phyloP scores from a whole-genome alignment of 2,113 vertebrate species.

The Columba janthina region DNA sequence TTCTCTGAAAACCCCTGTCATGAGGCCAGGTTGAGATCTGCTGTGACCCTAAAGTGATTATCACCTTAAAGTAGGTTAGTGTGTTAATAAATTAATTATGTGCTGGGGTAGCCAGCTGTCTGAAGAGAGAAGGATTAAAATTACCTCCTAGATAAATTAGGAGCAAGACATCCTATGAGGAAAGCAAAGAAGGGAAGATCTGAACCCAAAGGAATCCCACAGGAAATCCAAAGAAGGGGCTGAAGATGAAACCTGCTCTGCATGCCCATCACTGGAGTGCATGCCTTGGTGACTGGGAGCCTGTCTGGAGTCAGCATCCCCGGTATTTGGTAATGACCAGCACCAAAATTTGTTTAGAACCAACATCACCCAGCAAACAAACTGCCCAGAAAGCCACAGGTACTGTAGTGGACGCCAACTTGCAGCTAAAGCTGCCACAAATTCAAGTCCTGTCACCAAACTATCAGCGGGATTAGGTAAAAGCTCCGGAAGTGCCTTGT shows the following conservation, averaged over 20 bases:
- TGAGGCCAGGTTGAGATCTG: not conserved
- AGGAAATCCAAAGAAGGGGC: not conserved
- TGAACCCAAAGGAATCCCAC: not conserved
- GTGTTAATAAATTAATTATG: constrained; percentile 67
- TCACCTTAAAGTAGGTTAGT: constrained; percentile 61
- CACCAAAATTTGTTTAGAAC: not conserved
- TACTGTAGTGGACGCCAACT: not conserved
- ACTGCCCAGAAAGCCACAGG: rapidly evolving
- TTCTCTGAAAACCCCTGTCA: not conserved
- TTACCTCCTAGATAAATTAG: constrained; percentile 49
- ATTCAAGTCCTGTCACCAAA: not conserved
- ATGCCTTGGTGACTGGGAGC: not conserved
- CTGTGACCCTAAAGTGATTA: constrained; percentile 49
- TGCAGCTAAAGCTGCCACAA: not conserved
- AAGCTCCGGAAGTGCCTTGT: not conserved
- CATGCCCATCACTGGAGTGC: rapidly evolving
- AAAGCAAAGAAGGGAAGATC: not conserved
- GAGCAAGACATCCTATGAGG: not conserved
- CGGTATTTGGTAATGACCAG: rapidly evolving
- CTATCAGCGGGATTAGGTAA: constrained; percentile 17
- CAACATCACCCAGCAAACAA: not conserved
- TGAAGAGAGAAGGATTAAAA: constrained; percentile 61
- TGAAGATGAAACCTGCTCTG: not conserved
- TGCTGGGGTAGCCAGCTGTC: constrained; percentile 13
- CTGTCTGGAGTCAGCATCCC: not conserved